These are phyloP conservation scores for Cheilosia grossa DNA, from an alignment of 2,888 invertebrate genomes.

Conservation along the genomic window DNA sequence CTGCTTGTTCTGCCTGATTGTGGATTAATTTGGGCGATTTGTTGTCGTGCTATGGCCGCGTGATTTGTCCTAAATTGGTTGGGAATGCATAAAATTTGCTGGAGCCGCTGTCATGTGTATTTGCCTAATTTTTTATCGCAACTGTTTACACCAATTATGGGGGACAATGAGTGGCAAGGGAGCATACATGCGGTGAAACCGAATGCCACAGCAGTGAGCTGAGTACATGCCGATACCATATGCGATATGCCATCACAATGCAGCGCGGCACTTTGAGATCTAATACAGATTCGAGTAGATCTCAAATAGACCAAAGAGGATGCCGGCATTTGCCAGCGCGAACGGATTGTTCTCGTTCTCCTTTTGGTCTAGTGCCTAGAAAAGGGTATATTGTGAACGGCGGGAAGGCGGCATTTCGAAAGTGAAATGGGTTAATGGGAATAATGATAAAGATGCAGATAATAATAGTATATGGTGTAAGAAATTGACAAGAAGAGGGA, in stretches of 20 bases:
- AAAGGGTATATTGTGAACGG: constrained; percentile 35
- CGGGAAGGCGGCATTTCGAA: constrained; percentile 71
- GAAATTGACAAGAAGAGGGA: constrained; percentile 73
- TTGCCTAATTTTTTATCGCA: constrained; percentile 58
- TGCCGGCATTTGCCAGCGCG: constrained; percentile 71
- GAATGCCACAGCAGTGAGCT: constrained; percentile 34
- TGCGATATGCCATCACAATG: constrained; percentile 28
- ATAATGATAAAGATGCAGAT: constrained; percentile 68
- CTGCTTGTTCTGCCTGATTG: constrained; percentile 43
- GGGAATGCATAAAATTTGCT: constrained; percentile 61
- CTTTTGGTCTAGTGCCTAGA: constrained; percentile 30
- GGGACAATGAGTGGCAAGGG: constrained; percentile 13
- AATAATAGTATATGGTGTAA: constrained; percentile 74
- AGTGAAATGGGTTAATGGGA: constrained; percentile 74
- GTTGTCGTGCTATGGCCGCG: constrained; percentile 64
- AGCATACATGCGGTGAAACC: constrained; percentile 42
- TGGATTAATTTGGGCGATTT: constrained; percentile 72
- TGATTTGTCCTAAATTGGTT: constrained; percentile 70
- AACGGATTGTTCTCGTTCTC: constrained; percentile 60
- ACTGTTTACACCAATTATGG: constrained; percentile 57
- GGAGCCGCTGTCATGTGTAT: constrained; percentile 48
- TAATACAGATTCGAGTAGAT: constrained; percentile 54
- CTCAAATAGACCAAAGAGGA: constrained; percentile 71
- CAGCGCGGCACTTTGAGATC: constrained; percentile 71
- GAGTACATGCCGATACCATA: background rate